Conservation (phyloP, 2,888 invertebrate genomes). For the Pollenia labialis region DNA sequence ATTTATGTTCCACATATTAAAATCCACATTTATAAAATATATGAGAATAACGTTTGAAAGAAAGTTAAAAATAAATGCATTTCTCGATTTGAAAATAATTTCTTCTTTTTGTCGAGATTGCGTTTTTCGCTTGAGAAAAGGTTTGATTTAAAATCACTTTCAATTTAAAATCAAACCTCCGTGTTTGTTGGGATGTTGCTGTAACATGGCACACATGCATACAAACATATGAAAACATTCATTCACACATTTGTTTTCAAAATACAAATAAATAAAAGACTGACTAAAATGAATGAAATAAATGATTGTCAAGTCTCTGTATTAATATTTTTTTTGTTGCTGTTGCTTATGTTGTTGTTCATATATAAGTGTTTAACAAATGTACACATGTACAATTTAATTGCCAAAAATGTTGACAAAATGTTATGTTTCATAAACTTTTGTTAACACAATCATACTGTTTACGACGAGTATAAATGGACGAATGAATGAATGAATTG, state of each 20-base stretch:
- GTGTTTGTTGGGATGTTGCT: neutral
- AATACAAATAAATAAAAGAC: conserved; percentile 22
- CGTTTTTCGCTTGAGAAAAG: too few species aligned
- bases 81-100: too few species aligned
- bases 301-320: conserved; percentile 53
- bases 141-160: too few species aligned
- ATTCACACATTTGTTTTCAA: neutral
- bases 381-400: conserved; percentile 70
- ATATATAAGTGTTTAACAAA: conserved; percentile 62
- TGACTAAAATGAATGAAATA: conserved; percentile 44
- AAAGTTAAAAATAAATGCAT: too few species aligned
- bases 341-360: neutral
- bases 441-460: conserved; percentile 55
- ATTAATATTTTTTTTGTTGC: conserved; percentile 13
- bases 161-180: too few species aligned
- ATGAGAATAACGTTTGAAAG: too few species aligned
- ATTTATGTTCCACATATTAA: too few species aligned
- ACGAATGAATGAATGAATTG: conserved; percentile 10
- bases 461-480: conserved; percentile 3
- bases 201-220: neutral
- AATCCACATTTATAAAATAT: too few species aligned
- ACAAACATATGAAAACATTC: neutral
- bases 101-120: too few species aligned
- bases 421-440: conserved; percentile 71
- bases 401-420: conserved; percentile 75